phyloP scores from a whole-genome alignment of 2,888 invertebrate genomes.

The Drosophila nr. perissopoda region DNA sequence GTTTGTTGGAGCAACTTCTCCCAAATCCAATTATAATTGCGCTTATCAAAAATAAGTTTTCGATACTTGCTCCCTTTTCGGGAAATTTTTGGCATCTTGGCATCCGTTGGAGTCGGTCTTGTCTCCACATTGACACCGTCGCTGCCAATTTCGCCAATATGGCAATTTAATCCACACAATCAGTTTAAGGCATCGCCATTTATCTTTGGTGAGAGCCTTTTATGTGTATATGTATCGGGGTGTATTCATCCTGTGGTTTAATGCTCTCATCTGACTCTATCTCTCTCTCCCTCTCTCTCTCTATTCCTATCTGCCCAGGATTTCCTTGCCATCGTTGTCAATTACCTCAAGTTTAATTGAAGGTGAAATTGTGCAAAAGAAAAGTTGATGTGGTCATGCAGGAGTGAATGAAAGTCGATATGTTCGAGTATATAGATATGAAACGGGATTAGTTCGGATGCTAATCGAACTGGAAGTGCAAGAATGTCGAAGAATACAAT shows the following conservation, averaged over 20 bases:
- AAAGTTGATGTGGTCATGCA: conserved; percentile 69
- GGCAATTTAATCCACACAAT: conserved; percentile 80
- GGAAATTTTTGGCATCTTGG: conserved; percentile 14
- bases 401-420: conserved; percentile 44
- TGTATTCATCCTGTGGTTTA: conserved; percentile 43
- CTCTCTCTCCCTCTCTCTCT: neutral
- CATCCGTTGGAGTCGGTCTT: conserved; percentile 26
- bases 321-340: conserved; percentile 65
- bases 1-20: conserved; percentile 58
- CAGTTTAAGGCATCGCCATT: conserved; percentile 79
- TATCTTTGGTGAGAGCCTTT: conserved; percentile 55
- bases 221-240: conserved; percentile 21
- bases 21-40: conserved; percentile 80
- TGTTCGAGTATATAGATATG: conserved; percentile 6
- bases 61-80: conserved; percentile 64
- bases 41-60: conserved; percentile 81
- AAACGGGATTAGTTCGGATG: conserved; percentile 34
- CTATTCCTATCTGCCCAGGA: conserved; percentile 27
- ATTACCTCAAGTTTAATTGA: conserved; percentile 79
- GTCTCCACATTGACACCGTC: conserved; percentile 54
- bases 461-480: conserved; percentile 29
- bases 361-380: conserved; percentile 69
- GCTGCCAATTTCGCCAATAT: conserved; percentile 77
- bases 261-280: conserved; percentile 4
- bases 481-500: conserved; percentile 1